Base-by-base conservation (phyloP, 2,888 invertebrate genomes). In the Meta bourneti region DNA sequence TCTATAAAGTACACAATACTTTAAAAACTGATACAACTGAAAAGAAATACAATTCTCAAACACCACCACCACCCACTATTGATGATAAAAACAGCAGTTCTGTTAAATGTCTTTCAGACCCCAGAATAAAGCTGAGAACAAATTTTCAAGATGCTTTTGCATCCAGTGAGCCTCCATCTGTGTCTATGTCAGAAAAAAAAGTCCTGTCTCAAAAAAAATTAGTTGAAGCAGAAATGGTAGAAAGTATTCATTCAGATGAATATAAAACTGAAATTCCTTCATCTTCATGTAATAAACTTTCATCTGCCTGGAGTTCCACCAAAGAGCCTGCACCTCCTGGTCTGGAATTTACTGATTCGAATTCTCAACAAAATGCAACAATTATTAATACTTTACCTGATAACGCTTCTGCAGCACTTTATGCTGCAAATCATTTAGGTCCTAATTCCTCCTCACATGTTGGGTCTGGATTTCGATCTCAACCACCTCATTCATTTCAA, bases 261-360 rank as follows among this genome's bases (percentile, higher is more conserved):
- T 51, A 88, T n/a, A 49, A 49, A 54, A 5, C 61, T 13, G 20
- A 19, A 8, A 13, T 6, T 48, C 51, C 6, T 91, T 16, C 71
- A 54, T n/a, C 69, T 70, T 54, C 52, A 34, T 11, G n/a, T 51
- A 49, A n/a, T 34, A 69, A 82, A 11, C 9, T 80, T 20, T 20
- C 72, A 7, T 7, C 49, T 77, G n/a, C 71, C 19, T 92, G 92
- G 89, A 87, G 20, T 80, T 49, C 70, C 13, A 80, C 61, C 48
- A n/a, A 72, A 75, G 90, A 92, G 51, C 92, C 90, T 74, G 87
- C 90, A 13, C 92, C 92, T 13, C 87, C 92, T 16, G 92, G 92
- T 34, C 70, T 92, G 74, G 90, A 92, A 48, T 51, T 69, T n/a
- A 5, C 74, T 48, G 90, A 90, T 34, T 70, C 54, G 6, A 13